Evolutionary conservation across 2,113 vertebrate species (phyloP).

Genomic region (Meles meles): DNA sequence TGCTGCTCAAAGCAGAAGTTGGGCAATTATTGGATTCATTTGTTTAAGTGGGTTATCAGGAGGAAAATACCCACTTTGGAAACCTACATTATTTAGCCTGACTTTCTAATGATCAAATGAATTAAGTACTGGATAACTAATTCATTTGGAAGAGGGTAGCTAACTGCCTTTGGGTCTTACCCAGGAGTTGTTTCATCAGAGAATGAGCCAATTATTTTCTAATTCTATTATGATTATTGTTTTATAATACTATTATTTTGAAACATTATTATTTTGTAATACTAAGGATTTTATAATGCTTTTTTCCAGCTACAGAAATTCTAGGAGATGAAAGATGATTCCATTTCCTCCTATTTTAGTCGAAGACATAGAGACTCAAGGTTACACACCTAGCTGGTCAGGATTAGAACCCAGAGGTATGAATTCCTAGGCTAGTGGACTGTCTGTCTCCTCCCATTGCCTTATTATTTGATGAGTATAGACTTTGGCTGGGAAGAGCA

Average conservation of each 20-base stretch:
- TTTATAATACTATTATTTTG: background rate
- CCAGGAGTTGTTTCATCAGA: background rate
- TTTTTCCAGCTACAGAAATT: background rate
- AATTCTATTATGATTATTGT: background rate
- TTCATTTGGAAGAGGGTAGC: background rate
- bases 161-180: background rate
- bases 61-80: background rate
- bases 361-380: background rate
- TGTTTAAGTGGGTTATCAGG: background rate
- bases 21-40: background rate
- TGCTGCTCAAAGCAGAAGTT: conserved; percentile 11
- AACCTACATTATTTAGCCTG: background rate
- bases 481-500: background rate
- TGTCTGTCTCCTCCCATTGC: background rate
- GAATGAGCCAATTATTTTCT: background rate
- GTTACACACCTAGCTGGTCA: background rate
- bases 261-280: background rate
- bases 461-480: background rate
- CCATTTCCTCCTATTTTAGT: background rate
- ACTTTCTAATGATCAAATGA: background rate
- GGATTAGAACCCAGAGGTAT: background rate
- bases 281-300: background rate
- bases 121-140: background rate
- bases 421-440: background rate
- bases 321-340: background rate